Percentiles rank a stretch among this genome's conserved stretches.
These are phyloP conservation scores for Ranitomeya imitator DNA, from an alignment of 2,113 vertebrate species.

Conservation along the genomic window DNA sequence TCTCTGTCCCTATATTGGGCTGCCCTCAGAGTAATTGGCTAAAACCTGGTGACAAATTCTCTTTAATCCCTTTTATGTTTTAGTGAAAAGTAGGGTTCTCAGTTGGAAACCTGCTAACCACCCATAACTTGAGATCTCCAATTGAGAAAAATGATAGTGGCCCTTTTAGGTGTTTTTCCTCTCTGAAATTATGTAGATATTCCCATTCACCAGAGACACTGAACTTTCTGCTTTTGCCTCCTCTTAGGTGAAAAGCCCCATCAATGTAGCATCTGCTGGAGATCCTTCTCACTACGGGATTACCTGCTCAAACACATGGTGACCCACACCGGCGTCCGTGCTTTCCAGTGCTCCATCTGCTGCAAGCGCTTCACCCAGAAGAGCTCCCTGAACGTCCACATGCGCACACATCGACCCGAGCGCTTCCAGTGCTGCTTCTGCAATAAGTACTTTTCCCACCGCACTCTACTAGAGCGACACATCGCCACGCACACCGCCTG, in stretches of 20 bases:
- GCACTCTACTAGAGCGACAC: slow-evolving; percentile 98
- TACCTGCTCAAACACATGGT: slow-evolving; percentile 99
- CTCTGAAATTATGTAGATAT: neutral
- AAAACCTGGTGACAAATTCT: too few relatives aligned
- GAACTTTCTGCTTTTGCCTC: neutral
- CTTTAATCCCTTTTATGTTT: too few relatives aligned
- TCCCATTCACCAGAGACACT: neutral
- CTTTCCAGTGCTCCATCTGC: slow-evolving; percentile 99
- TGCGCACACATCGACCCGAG: slow-evolving; percentile 96
- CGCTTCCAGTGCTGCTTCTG: slow-evolving; percentile 99
- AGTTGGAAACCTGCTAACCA: too few relatives aligned
- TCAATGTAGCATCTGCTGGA: slow-evolving; percentile 99
- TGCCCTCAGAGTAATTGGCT: too few relatives aligned
- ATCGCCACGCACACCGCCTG: slow-evolving; percentile 95
- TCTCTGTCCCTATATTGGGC: too few relatives aligned
- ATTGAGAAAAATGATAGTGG: neutral
- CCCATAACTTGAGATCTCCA: too few relatives aligned
- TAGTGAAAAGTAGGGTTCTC: too few relatives aligned
- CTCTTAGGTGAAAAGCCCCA: slow-evolving; percentile 95
- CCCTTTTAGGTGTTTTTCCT: neutral
- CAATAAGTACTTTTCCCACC: slow-evolving; percentile 99
- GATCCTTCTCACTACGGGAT: slow-evolving; percentile 99
- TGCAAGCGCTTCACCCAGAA: slow-evolving; percentile 99
- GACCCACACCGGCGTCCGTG: slow-evolving; percentile 97
- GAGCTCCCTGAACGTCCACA: slow-evolving; percentile 99